Percentiles rank a stretch among this genome's conserved stretches.
These are phyloP conservation scores for Aix galericulata DNA, from an alignment of 2,113 vertebrate species.

Conservation along the genomic window DNA sequence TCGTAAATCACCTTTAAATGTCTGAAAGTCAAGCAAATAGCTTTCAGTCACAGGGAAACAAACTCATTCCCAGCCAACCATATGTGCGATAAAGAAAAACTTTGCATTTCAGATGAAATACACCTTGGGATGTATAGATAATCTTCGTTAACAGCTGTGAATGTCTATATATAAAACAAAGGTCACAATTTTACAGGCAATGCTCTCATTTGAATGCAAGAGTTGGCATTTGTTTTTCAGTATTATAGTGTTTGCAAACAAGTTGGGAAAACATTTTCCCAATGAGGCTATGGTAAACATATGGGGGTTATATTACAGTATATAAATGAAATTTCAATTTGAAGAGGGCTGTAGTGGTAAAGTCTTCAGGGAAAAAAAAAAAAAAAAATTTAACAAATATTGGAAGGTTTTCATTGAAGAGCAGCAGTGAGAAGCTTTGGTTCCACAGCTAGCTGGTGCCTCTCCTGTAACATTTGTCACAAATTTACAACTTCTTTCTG, in stretches of 20 bases:
- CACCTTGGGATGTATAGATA: slow-evolving; percentile 8
- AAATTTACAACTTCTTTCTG: background rate
- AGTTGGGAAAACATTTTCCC: background rate
- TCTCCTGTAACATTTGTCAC: background rate
- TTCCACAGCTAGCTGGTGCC: background rate
- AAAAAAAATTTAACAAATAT: background rate
- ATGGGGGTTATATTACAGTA: background rate
- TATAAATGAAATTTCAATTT: background rate
- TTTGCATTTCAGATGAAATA: background rate
- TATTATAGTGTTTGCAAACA: background rate
- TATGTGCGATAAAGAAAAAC: background rate
- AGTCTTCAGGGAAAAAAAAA: background rate
- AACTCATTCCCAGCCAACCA: background rate
- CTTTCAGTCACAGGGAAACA: background rate
- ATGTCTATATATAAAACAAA: background rate
- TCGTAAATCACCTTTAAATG: slow-evolving; percentile 50
- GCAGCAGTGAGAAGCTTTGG: background rate
- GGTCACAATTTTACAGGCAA: background rate
- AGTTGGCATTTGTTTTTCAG: background rate
- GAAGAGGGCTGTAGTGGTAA: background rate
- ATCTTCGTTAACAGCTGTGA: slow-evolving; percentile 18
- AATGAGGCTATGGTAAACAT: background rate
- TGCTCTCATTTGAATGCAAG: background rate
- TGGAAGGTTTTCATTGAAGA: background rate
- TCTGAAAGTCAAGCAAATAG: slow-evolving; percentile 21